Evolutionary conservation across 1,140 invertebrate species (phyloP), one percentile per base, ranked within the genome.

Genomic region (Plectrocnemia conspersa): DNA sequence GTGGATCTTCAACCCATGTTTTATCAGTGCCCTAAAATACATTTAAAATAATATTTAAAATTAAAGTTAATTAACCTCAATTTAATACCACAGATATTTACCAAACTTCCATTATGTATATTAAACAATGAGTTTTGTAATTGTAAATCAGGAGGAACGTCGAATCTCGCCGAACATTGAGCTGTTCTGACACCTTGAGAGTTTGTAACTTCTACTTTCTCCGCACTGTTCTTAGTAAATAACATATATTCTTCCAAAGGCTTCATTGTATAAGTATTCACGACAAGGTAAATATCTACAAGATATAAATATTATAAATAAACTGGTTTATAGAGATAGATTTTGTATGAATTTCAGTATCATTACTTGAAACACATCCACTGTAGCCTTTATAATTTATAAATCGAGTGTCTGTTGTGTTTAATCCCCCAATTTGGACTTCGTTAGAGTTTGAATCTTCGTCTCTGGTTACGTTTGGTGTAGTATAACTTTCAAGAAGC

Each of bases 221-320:
- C 87, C 41, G 85, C 80, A 38, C 83, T 86, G 24, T 83, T 84
- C 62, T 87, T 86, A 1, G 84, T 89, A 67, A 89, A 91, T 4
- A 89, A 70, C 88, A 92, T 91, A 66, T 92, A 92, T 65, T 92
- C 89, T 69, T 91, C 88, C 33, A 91, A 68, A 3, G 89, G 88
- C 63, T 88, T 89, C 86, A 91, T 90, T 42, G 79, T 76, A 25
- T 84, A 78, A 49, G 82, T 80, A 63, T 90, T 89, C 48, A 92
- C 82, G 69, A 86, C 82, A 56, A 91, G 81, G 45, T 87, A 84
- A 33, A 91, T 84, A 70, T 92, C 88, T 90, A 69, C 15, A 68
- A 66, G 36, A 18, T 40, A 15, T 40, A 40, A 40, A 15, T 18
- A 40, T 40, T 9, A 15, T 6, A 15, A 44, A 24, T 6, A 44